Evolutionary conservation across 2,888 invertebrate genomes (phyloP).

Genomic region (Ormyrus thymus): DNA sequence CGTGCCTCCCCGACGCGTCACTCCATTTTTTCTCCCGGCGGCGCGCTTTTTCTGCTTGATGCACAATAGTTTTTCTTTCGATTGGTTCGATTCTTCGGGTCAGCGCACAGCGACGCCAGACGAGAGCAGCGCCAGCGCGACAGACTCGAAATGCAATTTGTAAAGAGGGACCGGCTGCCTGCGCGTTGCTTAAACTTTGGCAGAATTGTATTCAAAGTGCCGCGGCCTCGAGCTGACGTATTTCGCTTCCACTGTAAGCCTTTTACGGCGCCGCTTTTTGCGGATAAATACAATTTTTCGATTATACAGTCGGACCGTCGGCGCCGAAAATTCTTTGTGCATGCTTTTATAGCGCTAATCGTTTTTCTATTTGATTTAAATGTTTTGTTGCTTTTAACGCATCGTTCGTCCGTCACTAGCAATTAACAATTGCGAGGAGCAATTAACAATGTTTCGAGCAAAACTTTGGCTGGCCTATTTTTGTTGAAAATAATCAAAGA

Average conservation of each 20-base stretch:
- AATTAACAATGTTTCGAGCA: too few species aligned
- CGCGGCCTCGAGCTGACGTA: conserved; percentile 7
- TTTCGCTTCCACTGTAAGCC: not conserved
- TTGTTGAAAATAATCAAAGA: too few species aligned
- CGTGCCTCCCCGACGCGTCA: not conserved
- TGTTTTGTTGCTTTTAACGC: too few species aligned
- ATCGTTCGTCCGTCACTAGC: too few species aligned
- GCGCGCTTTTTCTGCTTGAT: not conserved
- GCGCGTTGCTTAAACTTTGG: conserved; percentile 32
- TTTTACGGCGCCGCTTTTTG: not conserved
- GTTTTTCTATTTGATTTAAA: too few species aligned
- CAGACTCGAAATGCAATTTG: conserved; percentile 39
- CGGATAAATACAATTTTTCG: not conserved
- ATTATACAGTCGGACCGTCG: not conserved
- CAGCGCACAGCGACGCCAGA: conserved; percentile 11
- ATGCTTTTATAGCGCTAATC: too few species aligned
- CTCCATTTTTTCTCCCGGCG: too few species aligned
- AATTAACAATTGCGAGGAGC: too few species aligned
- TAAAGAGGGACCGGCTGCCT: not conserved
- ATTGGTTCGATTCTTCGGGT: conserved; percentile 44
- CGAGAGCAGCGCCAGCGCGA: not conserved
- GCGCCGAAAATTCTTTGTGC: not conserved
- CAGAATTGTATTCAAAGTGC: conserved; percentile 29
- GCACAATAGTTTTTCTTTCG: conserved; percentile 27
- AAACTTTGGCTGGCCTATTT: too few species aligned